These are phyloP conservation scores for Callyntrura guangdongensis DNA, from an alignment of 2,888 invertebrate genomes.

Conservation along the genomic window DNA sequence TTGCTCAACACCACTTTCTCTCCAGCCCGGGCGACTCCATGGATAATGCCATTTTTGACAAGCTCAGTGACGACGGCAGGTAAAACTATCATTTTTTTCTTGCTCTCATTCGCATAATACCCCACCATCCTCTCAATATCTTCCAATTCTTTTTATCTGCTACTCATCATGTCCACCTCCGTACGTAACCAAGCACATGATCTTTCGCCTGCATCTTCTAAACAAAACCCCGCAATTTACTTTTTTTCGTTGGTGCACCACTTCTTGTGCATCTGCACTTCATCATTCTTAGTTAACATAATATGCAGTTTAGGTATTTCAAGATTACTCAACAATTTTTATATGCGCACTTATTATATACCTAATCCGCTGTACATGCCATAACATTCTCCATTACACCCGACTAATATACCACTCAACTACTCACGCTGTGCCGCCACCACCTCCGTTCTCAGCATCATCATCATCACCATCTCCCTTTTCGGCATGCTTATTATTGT, in stretches of 20 bases:
- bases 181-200: neutral
- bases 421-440: too few species aligned
- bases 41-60: constrained; percentile 80
- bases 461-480: neutral
- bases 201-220: neutral
- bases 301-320: neutral
- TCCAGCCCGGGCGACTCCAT: constrained; percentile 61
- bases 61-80: constrained; percentile 83
- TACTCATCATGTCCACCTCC: neutral
- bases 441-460: too few species aligned
- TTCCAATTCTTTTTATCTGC: neutral
- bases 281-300: too few species aligned
- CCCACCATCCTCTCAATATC: neutral
- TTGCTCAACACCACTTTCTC: constrained; percentile 52
- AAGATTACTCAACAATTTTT: too few species aligned
- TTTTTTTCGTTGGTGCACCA: neutral
- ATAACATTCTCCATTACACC: too few species aligned
- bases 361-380: too few species aligned
- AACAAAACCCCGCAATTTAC: neutral
- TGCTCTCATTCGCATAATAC: neutral
- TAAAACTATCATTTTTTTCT: constrained; percentile 19
- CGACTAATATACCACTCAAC: too few species aligned
- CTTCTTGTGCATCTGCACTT: too few species aligned
- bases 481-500: neutral
- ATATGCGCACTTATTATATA: too few species aligned